A percentile compares a stretch with the other conserved stretches of the same genome.
phyloP scores from a whole-genome alignment of 1,140 invertebrate species.

The Brachionus koreanus region DNA sequence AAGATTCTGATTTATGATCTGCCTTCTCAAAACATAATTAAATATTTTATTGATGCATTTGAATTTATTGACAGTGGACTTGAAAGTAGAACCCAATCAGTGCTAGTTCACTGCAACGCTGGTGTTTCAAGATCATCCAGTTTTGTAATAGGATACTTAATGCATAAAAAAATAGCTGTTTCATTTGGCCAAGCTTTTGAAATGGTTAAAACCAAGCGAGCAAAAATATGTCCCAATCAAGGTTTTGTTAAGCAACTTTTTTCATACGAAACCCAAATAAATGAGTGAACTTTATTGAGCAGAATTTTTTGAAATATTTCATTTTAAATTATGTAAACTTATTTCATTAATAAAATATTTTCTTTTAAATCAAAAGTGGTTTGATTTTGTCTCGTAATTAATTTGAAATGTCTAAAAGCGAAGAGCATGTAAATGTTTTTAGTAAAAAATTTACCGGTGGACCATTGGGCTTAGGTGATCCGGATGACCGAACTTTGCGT shows the following conservation, averaged over 20 bases:
- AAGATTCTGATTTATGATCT: slow-evolving; percentile 13
- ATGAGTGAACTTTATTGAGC: background rate
- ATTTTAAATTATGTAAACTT: slow-evolving; percentile 24
- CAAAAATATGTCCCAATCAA: slow-evolving; percentile 46
- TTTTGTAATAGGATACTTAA: slow-evolving; percentile 54
- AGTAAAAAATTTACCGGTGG: slow-evolving; percentile 42
- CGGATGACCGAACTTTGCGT: slow-evolving; percentile 69
- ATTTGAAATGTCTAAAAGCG: slow-evolving; percentile 2
- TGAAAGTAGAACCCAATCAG: background rate
- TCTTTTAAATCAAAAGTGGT: background rate
- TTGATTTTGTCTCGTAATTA: background rate
- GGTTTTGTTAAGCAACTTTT: slow-evolving; percentile 47
- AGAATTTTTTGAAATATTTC: slow-evolving; percentile 37
- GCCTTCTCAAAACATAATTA: background rate
- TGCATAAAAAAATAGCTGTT: slow-evolving; percentile 44
- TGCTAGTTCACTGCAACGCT: slow-evolving; percentile 56
- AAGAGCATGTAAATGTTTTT: slow-evolving; percentile 18
- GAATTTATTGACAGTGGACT: background rate
- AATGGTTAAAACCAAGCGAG: slow-evolving; percentile 44
- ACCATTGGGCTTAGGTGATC: slow-evolving; percentile 65
- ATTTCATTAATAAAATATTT: background rate
- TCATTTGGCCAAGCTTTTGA: slow-evolving; percentile 45
- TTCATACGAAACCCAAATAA: background rate
- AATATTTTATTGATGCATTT: background rate
- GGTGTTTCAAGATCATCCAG: slow-evolving; percentile 53